Percentiles rank a stretch among this genome's conserved stretches.
phyloP scores from a whole-genome alignment of 2,797 vertebrate genomes.

The Florisuga fusca region DNA sequence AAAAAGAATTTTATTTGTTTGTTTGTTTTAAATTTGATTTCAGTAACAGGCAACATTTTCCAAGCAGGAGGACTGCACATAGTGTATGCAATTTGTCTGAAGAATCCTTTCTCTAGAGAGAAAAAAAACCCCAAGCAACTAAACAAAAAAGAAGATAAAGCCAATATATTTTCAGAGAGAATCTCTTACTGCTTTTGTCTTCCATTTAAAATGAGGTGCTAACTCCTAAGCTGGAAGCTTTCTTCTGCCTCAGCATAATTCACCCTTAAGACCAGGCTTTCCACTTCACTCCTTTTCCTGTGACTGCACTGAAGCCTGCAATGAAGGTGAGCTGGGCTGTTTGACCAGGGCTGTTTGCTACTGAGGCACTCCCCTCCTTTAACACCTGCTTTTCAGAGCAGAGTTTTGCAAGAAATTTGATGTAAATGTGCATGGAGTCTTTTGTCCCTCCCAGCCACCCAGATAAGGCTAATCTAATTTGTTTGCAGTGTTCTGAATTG shows the following conservation, averaged over 20 bases:
- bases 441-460: neutral
- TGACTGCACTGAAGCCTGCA: neutral
- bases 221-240: neutral
- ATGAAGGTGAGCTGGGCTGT: neutral
- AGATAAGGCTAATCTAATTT: neutral
- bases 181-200: neutral
- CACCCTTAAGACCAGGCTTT: neutral
- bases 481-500: neutral
- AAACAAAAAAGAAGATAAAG: neutral
- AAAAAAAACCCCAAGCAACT: neutral
- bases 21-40: constrained; percentile 47
- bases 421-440: neutral
- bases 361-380: neutral
- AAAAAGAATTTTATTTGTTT: constrained; percentile 7
- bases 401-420: neutral
- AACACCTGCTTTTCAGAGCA: neutral
- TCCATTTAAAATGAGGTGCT: neutral
- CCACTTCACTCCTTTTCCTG: neutral
- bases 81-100: neutral
- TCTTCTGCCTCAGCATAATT: neutral
- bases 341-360: neutral
- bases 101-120: neutral
- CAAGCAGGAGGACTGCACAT: neutral
- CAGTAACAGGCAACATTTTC: constrained; percentile 43
- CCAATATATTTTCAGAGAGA: neutral